A percentile compares a stretch with the other conserved stretches of the same genome.
These are phyloP conservation scores for Eremobia ochroleuca DNA, from an alignment of 2,888 invertebrate genomes.

Conservation along the genomic window DNA sequence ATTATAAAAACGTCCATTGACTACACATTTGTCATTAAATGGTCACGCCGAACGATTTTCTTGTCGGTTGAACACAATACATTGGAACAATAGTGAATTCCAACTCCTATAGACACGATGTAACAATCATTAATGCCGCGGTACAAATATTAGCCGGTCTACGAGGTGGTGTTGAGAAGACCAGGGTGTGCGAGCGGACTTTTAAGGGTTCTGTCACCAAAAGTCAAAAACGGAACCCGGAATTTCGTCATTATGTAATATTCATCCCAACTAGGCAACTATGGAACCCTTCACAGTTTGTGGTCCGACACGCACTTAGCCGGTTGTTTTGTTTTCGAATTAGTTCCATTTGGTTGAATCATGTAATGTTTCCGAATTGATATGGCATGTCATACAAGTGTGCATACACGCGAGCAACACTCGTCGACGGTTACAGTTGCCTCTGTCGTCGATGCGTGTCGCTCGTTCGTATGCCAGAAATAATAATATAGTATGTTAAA, in stretches of 20 bases:
- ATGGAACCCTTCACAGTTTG: neutral
- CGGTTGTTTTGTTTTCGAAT: neutral
- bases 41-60: neutral
- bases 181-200: too few relatives aligned
- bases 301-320: neutral
- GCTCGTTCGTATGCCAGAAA: neutral
- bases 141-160: neutral
- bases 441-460: too few relatives aligned
- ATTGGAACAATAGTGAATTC: neutral
- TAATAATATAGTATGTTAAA: neutral
- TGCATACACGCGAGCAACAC: neutral
- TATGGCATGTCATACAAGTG: neutral
- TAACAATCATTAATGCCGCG: neutral
- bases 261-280: neutral
- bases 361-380: neutral
- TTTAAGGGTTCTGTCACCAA: neutral
- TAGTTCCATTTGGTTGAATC: neutral
- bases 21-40: neutral
- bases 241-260: neutral
- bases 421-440: neutral
- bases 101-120: neutral
- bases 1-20: neutral
- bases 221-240: neutral
- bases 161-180: neutral
- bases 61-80: neutral